Conservation (phyloP, 2,113 vertebrate species). For the Perca schrenkii region DNA sequence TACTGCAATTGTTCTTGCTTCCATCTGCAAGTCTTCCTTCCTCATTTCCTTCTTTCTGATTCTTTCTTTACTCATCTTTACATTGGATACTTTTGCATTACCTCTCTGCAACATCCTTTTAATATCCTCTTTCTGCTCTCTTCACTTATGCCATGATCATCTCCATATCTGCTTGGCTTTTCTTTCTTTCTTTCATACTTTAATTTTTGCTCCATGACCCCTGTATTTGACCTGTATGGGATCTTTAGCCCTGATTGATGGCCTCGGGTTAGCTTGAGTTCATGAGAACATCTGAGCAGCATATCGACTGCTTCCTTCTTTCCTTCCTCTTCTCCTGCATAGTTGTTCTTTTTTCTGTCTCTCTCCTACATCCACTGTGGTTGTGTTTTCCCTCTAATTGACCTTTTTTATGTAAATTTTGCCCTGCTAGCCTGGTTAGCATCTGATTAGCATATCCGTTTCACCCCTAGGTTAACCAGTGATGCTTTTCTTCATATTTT, state of each 20-base stretch:
- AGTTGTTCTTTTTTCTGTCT: neutral
- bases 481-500: conserved; percentile 24
- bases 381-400: conserved; percentile 41
- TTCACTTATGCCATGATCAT: neutral
- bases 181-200: neutral
- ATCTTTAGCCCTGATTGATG: conserved; percentile 10
- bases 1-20: neutral
- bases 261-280: neutral
- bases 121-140: too few relatives aligned
- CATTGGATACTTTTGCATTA: neutral
- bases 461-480: conserved; percentile 59
- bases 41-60: too few relatives aligned
- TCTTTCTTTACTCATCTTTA: neutral
- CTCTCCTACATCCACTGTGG: neutral
- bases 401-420: conserved; percentile 55
- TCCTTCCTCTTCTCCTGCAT: neutral
- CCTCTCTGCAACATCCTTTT: neutral
- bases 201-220: neutral
- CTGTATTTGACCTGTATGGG: neutral
- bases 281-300: conserved; percentile 7
- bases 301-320: neutral
- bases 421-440: conserved; percentile 49
- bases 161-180: neutral
- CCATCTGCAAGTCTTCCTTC: neutral
- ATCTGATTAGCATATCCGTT: conserved; percentile 66